phyloP scores from a whole-genome alignment of 2,888 invertebrate genomes.

The Melipona bicolor region DNA sequence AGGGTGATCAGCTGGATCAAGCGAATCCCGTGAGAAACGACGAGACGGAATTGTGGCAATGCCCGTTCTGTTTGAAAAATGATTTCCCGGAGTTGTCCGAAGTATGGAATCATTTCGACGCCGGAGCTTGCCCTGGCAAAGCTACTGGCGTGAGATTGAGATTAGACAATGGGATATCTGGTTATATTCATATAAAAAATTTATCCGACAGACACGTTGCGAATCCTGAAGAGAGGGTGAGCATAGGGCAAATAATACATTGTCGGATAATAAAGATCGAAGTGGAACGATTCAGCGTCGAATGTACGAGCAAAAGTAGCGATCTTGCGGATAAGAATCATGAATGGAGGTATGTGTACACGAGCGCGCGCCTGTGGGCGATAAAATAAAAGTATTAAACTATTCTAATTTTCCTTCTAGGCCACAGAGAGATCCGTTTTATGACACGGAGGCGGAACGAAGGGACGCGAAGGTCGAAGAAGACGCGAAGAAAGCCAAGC shows the following conservation, averaged over 20 bases:
- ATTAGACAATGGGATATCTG: constrained; percentile 96
- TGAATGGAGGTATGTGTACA: constrained; percentile 88
- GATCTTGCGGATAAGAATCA: constrained; percentile 96
- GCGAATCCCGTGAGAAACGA: constrained; percentile 98
- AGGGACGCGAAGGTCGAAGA: constrained; percentile 91
- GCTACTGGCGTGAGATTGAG: constrained; percentile 96
- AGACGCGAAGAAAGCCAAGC: constrained; percentile 93
- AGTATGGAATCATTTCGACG: constrained; percentile 99
- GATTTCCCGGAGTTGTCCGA: constrained; percentile 98
- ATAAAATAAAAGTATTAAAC: not conserved
- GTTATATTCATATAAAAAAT: constrained; percentile 97
- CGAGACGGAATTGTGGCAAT: constrained; percentile 97
- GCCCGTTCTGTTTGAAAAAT: constrained; percentile 98
- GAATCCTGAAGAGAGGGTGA: constrained; percentile 96
- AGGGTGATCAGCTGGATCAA: constrained; percentile 96
- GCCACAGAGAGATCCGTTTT: constrained; percentile 94
- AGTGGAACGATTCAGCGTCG: constrained; percentile 96
- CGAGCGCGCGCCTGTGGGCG: fast-evolving
- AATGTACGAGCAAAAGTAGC: constrained; percentile 96
- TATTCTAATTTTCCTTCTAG: constrained; percentile 71
- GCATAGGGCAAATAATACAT: constrained; percentile 93
- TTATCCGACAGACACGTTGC: constrained; percentile 96
- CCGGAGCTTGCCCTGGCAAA: constrained; percentile 97
- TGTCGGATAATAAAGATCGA: constrained; percentile 97
- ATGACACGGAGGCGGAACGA: constrained; percentile 94